Evolutionary conservation across 2,888 invertebrate genomes (phyloP).

Genomic region (Urechis unicinctus): DNA sequence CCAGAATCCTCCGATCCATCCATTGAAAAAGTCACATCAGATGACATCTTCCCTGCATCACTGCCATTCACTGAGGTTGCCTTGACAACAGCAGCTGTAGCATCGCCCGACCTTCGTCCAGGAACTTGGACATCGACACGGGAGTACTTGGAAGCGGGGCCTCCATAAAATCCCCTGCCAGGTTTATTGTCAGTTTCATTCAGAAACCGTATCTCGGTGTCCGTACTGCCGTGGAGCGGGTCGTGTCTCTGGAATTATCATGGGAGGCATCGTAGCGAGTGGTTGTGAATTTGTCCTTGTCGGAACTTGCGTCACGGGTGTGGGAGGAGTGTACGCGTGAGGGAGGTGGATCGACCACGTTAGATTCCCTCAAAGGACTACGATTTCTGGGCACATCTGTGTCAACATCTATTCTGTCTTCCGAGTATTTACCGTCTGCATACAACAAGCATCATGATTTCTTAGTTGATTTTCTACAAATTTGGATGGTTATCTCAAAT

Average conservation of each 20-base stretch:
- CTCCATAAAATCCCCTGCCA: background rate
- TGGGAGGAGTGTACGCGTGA: no score
- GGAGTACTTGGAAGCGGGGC: background rate
- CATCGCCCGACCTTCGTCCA: background rate
- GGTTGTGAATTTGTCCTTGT: background rate
- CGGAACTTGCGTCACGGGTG: no score
- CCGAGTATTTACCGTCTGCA: no score
- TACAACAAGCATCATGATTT: no score
- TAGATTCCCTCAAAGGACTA: background rate
- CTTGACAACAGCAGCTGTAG: no score
- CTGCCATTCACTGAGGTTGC: no score
- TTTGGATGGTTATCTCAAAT: no score
- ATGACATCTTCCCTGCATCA: no score
- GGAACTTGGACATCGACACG: background rate
- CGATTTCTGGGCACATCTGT: background rate
- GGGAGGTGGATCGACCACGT: background rate
- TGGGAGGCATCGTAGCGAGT: background rate
- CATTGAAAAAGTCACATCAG: no score
- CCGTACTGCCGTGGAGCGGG: constrained; percentile 1
- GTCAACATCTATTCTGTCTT: no score
- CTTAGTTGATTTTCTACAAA: no score
- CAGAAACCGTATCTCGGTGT: constrained; percentile 4
- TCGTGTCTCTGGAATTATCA: background rate
- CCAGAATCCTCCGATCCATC: background rate
- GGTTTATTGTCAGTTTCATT: background rate